Evolutionary conservation across 2,113 vertebrate species (phyloP), one percentile per base, ranked within the genome.

Genomic region (Pavo muticus): DNA sequence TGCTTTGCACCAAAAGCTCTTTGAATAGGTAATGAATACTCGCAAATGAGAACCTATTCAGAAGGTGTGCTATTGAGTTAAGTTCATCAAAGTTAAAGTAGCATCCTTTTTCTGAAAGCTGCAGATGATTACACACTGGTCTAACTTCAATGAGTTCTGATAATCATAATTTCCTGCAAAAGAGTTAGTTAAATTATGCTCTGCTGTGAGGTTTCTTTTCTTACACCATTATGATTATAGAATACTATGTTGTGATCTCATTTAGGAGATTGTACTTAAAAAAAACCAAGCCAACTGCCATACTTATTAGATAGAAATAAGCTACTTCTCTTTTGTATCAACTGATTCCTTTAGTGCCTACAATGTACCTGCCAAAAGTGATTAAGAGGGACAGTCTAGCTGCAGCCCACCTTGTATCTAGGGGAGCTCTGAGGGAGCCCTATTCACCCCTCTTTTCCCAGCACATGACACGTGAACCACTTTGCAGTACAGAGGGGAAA

Each of bases 1-100:
- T 96, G 84, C 88, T 90, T 95, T 89, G 44, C 72, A 93, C 70
- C 76, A 47, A 78, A 90, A 93, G 90, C 69, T 83, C 74, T 96
- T 91, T 83, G 80, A 95, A 80, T 91, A 59, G 48, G 56, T 83
- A 87, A 91, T 88, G 88, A 95, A 91, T 64, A 48, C 30, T 93
- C 84, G 79, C 47, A 96, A 95, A 96, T 86, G 85, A 91, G 78
- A 90, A 95, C 45, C 72, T 92, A 92, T 95, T 94, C 93, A 97
- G 69, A 69, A 1, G 0, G 71, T 88, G 64, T 90, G 74, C 71
- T 91, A 92, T 89, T 91, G 73, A 96, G 74, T 86, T 77, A 95
- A 94, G 90, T 96, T 96, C 84, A 94, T 95, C 78, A 64, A 82
- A 93, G 87, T 95, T 97, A 95, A 94, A 91, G 84, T 30, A 93